Percentiles rank a stretch among this genome's conserved stretches.
These are phyloP conservation scores for Oreochromis aureus DNA, from an alignment of 2,113 vertebrate genomes.

Conservation along the genomic window DNA sequence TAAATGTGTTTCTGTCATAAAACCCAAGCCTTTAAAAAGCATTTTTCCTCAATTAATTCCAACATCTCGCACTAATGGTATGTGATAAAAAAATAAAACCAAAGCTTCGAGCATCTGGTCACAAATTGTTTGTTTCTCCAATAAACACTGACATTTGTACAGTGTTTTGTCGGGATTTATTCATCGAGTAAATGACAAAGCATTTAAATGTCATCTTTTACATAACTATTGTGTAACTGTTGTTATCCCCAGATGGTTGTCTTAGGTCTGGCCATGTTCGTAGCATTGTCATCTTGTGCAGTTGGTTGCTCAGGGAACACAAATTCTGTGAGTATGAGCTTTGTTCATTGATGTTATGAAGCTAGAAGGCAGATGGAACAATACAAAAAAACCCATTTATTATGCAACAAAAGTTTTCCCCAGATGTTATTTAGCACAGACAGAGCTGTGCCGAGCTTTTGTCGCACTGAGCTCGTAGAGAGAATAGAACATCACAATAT, in stretches of 20 bases:
- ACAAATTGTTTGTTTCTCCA: not conserved
- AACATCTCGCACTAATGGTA: not conserved
- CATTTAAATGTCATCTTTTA: not conserved
- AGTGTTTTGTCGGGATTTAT: not conserved
- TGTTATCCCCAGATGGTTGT: constrained; percentile 37
- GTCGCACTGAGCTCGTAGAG: not conserved
- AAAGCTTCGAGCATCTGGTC: not conserved
- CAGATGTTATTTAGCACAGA: constrained; percentile 21
- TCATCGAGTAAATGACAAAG: not conserved
- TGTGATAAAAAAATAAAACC: not conserved
- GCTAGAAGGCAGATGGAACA: not conserved
- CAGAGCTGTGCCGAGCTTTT: not conserved
- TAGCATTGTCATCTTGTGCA: constrained; percentile 23
- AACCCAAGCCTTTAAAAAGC: not conserved
- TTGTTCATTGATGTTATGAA: not conserved
- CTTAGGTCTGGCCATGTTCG: constrained; percentile 6
- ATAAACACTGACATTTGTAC: not conserved
- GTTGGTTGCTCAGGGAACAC: not conserved
- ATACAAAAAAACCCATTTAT: not conserved
- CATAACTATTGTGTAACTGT: constrained; percentile 14
- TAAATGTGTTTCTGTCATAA: not conserved
- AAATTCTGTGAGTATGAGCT: constrained; percentile 24
- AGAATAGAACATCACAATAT: constrained; percentile 8
- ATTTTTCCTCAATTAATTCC: not conserved
- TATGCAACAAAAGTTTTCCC: constrained; percentile 19